Conservation (phyloP, 2,113 vertebrate genomes). For the Pionites leucogaster region DNA sequence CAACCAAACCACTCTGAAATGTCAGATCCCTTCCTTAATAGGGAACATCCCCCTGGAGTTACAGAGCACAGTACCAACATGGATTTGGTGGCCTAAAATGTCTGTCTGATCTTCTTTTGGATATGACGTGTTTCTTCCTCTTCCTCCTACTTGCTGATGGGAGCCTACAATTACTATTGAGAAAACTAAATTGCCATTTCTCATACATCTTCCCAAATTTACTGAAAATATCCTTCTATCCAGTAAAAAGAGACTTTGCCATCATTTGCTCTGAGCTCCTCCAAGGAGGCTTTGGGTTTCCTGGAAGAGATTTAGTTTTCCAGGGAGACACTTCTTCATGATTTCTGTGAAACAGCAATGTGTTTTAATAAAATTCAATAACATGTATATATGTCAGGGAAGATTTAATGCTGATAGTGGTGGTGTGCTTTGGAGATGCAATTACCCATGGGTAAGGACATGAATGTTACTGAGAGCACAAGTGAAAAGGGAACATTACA, state of each 20-base stretch:
- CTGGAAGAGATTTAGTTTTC: neutral
- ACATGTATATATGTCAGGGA: neutral
- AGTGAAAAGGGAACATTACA: neutral
- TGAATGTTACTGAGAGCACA: fast-evolving
- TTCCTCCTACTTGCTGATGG: neutral
- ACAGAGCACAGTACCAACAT: fast-evolving
- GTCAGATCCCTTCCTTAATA: neutral
- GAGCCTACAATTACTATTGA: no score
- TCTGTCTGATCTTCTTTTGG: neutral
- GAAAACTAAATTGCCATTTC: neutral
- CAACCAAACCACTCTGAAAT: neutral
- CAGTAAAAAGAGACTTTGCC: neutral
- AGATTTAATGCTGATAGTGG: slow-evolving; percentile 11
- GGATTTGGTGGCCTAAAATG: neutral
- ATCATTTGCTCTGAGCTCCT: neutral
- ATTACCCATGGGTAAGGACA: neutral
- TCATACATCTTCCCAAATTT: neutral
- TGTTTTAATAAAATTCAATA: slow-evolving; percentile 14
- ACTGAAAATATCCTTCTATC: neutral
- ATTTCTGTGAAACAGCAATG: neutral
- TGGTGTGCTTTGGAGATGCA: neutral
- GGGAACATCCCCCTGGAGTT: neutral
- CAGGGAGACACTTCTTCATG: neutral
- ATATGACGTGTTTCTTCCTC: neutral
- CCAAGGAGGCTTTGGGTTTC: neutral